phyloP scores from a whole-genome alignment of 1,140 invertebrate genomes.

The Cydia fagiglandana region DNA sequence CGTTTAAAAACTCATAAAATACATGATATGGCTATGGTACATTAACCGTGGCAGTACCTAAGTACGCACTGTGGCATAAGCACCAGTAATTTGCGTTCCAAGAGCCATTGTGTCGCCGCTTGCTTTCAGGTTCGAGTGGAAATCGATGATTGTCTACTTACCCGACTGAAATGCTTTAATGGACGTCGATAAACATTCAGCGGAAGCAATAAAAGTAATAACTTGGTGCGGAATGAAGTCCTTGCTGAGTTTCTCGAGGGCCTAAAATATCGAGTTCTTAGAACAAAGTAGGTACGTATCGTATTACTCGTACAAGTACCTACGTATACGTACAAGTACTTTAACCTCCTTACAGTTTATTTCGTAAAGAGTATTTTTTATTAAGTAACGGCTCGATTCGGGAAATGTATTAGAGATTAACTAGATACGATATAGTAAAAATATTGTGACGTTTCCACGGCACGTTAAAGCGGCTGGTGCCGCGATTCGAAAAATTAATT shows the following conservation, averaged over 20 bases:
- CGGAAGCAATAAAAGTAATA: constrained; percentile 22
- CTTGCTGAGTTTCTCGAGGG: background rate
- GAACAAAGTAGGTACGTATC: background rate
- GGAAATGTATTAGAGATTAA: too few species aligned
- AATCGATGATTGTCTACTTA: constrained; percentile 31
- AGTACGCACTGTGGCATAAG: constrained; percentile 21
- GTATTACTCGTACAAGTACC: background rate
- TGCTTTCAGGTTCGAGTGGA: constrained; percentile 27
- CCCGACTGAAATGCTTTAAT: constrained; percentile 19
- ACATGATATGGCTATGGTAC: background rate
- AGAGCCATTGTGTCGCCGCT: constrained; percentile 24
- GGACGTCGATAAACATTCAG: constrained; percentile 23
- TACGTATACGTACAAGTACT: background rate
- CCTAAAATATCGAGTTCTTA: background rate
- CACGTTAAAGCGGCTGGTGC: too few species aligned
- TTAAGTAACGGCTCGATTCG: too few species aligned
- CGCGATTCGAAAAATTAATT: too few species aligned
- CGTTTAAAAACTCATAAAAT: background rate
- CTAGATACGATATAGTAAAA: too few species aligned
- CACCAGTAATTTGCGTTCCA: constrained; percentile 24
- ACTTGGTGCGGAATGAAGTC: background rate
- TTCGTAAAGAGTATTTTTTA: too few species aligned
- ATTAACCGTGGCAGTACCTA: constrained; percentile 10
- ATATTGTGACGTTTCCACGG: too few species aligned
- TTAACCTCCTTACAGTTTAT: too few species aligned